Evolutionary conservation across 2,888 invertebrate genomes (phyloP).

Genomic region (Dicyrtomina minuta): DNA sequence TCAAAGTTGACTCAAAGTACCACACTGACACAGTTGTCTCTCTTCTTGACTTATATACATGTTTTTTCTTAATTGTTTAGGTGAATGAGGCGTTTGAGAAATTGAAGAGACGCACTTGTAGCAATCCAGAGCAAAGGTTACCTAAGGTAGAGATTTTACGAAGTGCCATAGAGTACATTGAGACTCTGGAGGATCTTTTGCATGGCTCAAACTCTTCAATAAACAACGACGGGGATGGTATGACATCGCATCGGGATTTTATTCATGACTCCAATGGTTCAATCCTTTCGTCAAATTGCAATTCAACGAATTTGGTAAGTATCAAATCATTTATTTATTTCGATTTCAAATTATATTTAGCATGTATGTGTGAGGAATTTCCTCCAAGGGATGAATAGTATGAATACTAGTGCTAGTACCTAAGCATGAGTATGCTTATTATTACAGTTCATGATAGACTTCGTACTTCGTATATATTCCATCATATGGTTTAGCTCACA

Average conservation of each 20-base stretch:
- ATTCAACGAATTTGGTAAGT: constrained; percentile 47
- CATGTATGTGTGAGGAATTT: background rate
- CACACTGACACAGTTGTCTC: too few relatives aligned
- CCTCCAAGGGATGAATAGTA: too few relatives aligned
- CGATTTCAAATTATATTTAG: background rate
- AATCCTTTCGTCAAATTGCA: constrained; percentile 43
- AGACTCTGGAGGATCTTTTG: constrained; percentile 79
- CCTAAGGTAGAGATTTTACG: constrained; percentile 97
- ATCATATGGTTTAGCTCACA: too few relatives aligned
- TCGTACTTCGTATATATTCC: too few relatives aligned
- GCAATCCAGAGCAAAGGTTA: constrained; percentile 91
- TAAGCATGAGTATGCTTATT: too few relatives aligned
- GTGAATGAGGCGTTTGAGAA: constrained; percentile 98
- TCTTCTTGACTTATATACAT: too few relatives aligned
- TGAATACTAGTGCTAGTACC: too few relatives aligned
- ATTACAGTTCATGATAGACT: too few relatives aligned
- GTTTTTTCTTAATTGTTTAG: too few relatives aligned
- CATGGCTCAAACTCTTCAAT: constrained; percentile 59
- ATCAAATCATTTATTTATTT: background rate
- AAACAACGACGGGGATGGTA: background rate
- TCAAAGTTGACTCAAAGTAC: too few relatives aligned
- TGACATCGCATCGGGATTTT: constrained; percentile 44
- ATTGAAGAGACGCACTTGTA: constrained; percentile 85
- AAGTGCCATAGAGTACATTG: constrained; percentile 97
- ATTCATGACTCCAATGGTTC: constrained; percentile 45